Percentiles rank a stretch among this genome's conserved stretches.
These are phyloP conservation scores for Epinephelus moara DNA, from an alignment of 2,113 vertebrate genomes.

Conservation along the genomic window DNA sequence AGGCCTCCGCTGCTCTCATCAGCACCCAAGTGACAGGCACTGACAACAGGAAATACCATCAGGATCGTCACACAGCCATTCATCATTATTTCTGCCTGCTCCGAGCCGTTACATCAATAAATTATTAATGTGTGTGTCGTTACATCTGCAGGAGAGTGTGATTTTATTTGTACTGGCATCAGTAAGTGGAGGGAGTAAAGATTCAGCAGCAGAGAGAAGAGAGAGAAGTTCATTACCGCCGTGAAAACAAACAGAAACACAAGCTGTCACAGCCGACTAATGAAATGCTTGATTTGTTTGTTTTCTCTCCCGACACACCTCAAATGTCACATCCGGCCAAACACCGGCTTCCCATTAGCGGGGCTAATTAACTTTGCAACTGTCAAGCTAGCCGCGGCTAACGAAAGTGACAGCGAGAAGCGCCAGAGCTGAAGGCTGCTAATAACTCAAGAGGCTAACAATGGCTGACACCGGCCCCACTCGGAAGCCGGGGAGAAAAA, in stretches of 20 bases:
- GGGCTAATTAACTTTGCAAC: slow-evolving; percentile 82
- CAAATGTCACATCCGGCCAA: slow-evolving; percentile 81
- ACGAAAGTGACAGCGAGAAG: slow-evolving; percentile 70
- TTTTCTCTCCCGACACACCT: slow-evolving; percentile 73
- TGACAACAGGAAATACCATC: too few relatives aligned
- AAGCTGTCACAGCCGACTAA: slow-evolving; percentile 79
- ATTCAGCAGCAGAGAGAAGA: slow-evolving; percentile 29
- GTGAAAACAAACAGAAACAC: slow-evolving; percentile 64
- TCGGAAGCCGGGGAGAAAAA: slow-evolving; percentile 62
- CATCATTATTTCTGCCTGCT: slow-evolving; percentile 65
- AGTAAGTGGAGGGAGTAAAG: slow-evolving; percentile 57
- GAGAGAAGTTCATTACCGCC: slow-evolving; percentile 68
- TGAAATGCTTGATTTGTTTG: slow-evolving; percentile 82
- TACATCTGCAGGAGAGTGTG: slow-evolving; percentile 38
- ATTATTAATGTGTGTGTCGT: slow-evolving; percentile 74
- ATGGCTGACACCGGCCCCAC: slow-evolving; percentile 86
- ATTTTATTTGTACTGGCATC: slow-evolving; percentile 61
- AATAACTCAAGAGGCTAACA: slow-evolving; percentile 78
- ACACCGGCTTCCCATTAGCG: slow-evolving; percentile 75
- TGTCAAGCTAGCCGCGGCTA: slow-evolving; percentile 77
- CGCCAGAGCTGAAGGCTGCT: slow-evolving; percentile 71
- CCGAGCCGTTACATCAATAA: slow-evolving; percentile 60
- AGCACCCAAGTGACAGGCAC: too few relatives aligned
- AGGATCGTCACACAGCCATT: neutral
- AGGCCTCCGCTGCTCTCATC: too few relatives aligned